Evolutionary conservation across 2,797 vertebrate species (phyloP).

Genomic region (Fistularia commersonii): DNA sequence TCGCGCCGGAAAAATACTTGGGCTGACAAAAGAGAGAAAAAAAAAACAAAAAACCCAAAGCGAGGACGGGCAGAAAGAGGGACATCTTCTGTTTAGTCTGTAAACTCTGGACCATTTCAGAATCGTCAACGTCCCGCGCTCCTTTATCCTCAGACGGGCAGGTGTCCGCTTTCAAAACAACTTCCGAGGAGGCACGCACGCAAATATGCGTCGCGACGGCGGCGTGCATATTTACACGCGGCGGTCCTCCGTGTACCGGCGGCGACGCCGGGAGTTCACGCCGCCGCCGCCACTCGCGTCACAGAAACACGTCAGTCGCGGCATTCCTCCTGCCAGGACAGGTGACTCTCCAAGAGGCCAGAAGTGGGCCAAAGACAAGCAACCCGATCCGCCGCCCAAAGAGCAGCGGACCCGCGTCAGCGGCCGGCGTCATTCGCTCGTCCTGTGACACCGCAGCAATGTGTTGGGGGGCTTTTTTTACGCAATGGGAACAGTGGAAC

Average conservation of each 20-base stretch:
- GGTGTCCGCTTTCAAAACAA: conserved; percentile 80
- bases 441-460: conserved; percentile 82
- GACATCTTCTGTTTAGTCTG: conserved; percentile 41
- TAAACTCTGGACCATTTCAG: conserved; percentile 38
- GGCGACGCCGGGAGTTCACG: conserved; percentile 27
- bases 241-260: conserved; percentile 28
- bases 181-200: conserved; percentile 47
- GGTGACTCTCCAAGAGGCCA: conserved; percentile 69
- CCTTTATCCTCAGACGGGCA: conserved; percentile 59
- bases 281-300: conserved; percentile 66
- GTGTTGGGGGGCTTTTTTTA: conserved; percentile 77
- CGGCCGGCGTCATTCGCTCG: conserved; percentile 72
- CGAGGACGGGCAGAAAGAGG: conserved; percentile 18
- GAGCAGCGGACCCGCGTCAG: conserved; percentile 66
- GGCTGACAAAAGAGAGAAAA: conserved; percentile 4
- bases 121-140: conserved; percentile 27
- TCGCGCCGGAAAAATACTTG: conserved; percentile 18
- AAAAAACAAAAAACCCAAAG: conserved; percentile 11
- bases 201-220: conserved; percentile 45
- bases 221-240: conserved; percentile 50
- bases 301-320: conserved; percentile 67
- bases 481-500: conserved; percentile 74
- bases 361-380: conserved; percentile 68
- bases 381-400: conserved; percentile 70
- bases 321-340: conserved; percentile 70